A percentile compares a stretch with the other conserved stretches of the same genome.
These are phyloP conservation scores for Ranitomeya variabilis DNA, from an alignment of 2,113 vertebrate genomes.

Conservation along the genomic window DNA sequence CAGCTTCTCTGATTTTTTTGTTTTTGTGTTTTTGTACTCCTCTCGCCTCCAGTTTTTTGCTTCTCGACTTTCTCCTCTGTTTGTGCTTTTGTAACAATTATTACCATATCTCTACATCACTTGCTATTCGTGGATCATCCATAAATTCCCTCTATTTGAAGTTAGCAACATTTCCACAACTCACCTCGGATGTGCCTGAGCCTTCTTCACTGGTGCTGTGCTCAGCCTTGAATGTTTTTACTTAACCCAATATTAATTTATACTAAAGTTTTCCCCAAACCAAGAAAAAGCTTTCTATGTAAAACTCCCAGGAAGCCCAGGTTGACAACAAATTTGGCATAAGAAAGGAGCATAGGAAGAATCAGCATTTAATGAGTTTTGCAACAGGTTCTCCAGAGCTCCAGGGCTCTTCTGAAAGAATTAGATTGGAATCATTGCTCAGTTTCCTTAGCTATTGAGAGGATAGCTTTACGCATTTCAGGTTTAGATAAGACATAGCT, in stretches of 20 bases:
- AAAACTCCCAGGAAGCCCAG: neutral
- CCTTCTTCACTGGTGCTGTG: neutral
- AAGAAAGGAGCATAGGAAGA: neutral
- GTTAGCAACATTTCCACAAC: neutral
- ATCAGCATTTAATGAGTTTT: conserved; percentile 45
- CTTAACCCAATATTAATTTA: neutral
- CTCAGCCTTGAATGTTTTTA: neutral
- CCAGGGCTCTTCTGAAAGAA: conserved; percentile 9
- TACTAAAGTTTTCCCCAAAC: neutral
- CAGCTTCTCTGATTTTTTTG: too few relatives aligned
- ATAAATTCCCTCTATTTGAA: neutral
- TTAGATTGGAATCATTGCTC: conserved; percentile 39
- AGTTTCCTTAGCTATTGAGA: conserved; percentile 35
- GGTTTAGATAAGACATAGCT: neutral
- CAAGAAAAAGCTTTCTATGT: neutral
- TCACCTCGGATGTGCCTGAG: neutral
- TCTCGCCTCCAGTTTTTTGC: too few relatives aligned
- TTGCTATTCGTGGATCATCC: too few relatives aligned
- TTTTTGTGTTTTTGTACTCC: too few relatives aligned
- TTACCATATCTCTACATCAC: too few relatives aligned
- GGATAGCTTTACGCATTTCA: neutral
- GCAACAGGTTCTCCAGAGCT: conserved; percentile 2
- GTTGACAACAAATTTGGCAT: conserved; percentile 12
- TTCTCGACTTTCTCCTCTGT: too few relatives aligned
- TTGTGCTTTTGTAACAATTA: too few relatives aligned